Conservation (phyloP, 2,113 vertebrate species). For the Macheiramphus alcinus region DNA sequence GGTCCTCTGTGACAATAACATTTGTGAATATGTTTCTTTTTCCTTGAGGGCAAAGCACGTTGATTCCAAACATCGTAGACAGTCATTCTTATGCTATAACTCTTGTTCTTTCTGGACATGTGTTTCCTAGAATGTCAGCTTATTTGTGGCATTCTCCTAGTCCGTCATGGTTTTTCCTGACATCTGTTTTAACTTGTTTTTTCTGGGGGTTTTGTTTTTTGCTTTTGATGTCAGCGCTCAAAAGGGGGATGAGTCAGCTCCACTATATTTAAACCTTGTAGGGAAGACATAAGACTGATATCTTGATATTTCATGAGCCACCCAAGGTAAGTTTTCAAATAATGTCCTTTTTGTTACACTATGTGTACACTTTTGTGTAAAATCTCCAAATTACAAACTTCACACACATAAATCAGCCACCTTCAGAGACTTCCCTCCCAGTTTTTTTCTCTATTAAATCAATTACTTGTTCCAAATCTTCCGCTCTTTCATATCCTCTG, state of each 20-base stretch:
- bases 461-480: background rate
- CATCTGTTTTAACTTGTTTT: background rate
- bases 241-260: background rate
- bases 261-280: background rate
- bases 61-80: background rate
- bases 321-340: background rate
- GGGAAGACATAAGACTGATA: background rate
- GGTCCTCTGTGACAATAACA: background rate
- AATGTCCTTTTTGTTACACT: background rate
- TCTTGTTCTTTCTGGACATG: background rate
- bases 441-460: background rate
- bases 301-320: background rate
- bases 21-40: background rate
- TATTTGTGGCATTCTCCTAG: background rate
- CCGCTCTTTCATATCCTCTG: background rate
- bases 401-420: background rate
- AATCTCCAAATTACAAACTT: background rate
- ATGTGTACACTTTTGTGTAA: background rate
- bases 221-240: background rate
- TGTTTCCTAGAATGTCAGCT: background rate
- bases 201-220: background rate
- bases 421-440: background rate
- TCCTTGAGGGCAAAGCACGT: background rate
- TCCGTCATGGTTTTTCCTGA: background rate
- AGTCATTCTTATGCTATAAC: background rate